phyloP scores from a whole-genome alignment of 2,113 vertebrate species.

The Aphyosemion australe region DNA sequence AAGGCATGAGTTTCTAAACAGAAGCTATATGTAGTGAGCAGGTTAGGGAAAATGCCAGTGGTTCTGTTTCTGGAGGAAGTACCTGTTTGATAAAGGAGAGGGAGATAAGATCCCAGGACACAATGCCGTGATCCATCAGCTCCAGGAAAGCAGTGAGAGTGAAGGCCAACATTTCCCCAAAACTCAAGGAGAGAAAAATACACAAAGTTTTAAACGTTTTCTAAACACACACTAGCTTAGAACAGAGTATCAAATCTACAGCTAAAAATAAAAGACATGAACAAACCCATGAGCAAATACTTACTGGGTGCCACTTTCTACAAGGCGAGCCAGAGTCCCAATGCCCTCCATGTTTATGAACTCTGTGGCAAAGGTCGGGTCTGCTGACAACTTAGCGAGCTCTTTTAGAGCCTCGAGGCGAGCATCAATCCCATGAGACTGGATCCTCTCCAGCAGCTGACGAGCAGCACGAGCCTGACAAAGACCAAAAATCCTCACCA shows the following conservation, averaged over 20 bases:
- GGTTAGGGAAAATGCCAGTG: not conserved
- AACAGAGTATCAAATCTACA: too few relatives aligned
- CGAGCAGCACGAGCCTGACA: slow-evolving; percentile 91
- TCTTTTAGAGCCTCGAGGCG: slow-evolving; percentile 97
- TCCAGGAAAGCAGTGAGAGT: slow-evolving; percentile 98
- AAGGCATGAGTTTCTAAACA: not conserved
- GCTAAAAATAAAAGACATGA: not conserved
- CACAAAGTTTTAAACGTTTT: not conserved
- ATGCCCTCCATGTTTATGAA: slow-evolving; percentile 99
- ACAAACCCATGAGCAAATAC: slow-evolving; percentile 6
- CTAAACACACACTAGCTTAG: too few relatives aligned
- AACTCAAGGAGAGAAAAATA: slow-evolving; percentile 77
- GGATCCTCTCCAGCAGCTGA: slow-evolving; percentile 94
- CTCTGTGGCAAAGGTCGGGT: slow-evolving; percentile 93
- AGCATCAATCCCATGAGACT: slow-evolving; percentile 90
- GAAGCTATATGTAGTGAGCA: not conserved
- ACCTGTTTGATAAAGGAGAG: slow-evolving; percentile 98
- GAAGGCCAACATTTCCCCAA: slow-evolving; percentile 98
- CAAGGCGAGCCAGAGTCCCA: slow-evolving; percentile 89
- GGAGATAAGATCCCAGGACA: slow-evolving; percentile 98
- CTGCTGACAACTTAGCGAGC: slow-evolving; percentile 95
- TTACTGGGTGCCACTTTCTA: slow-evolving; percentile 94
- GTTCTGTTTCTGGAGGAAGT: slow-evolving; percentile 18
- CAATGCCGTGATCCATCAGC: slow-evolving; percentile 98
- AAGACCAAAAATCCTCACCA: not conserved